A percentile compares a stretch with the other conserved stretches of the same genome.
phyloP scores from a whole-genome alignment of 2,888 invertebrate genomes.

The Nowickia ferox region DNA sequence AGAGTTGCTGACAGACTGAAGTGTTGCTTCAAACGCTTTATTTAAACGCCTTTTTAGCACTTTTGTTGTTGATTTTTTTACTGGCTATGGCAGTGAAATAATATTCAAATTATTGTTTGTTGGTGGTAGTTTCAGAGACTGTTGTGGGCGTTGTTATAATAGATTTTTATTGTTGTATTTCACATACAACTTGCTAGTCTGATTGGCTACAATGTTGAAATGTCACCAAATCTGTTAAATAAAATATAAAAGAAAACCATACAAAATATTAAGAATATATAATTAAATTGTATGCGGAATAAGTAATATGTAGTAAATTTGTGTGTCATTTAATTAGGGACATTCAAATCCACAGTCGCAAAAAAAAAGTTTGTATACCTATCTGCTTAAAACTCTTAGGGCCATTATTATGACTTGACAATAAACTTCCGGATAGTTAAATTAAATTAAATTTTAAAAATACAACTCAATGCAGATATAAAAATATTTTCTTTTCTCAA shows the following conservation, averaged over 20 bases:
- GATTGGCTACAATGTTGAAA: conserved; percentile 57
- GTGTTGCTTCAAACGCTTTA: conserved; percentile 69
- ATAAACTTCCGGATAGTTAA: no score
- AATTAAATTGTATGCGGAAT: conserved; percentile 28
- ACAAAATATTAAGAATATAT: conserved; percentile 3
- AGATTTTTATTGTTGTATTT: conserved; percentile 25
- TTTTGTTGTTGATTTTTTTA: conserved; percentile 51
- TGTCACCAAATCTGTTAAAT: conserved; percentile 55
- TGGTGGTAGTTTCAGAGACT: conserved; percentile 47
- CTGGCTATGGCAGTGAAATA: conserved; percentile 40
- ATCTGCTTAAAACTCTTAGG: no score
- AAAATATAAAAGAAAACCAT: conserved; percentile 2
- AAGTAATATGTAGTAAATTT: no score
- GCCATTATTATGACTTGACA: no score
- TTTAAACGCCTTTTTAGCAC: conserved; percentile 70
- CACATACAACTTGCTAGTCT: conserved; percentile 30
- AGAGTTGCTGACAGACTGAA: conserved; percentile 67
- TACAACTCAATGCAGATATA: no score
- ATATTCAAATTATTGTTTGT: conserved; percentile 47
- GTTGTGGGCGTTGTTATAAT: conserved; percentile 61
- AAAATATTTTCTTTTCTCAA: no score
- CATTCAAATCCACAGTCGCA: no score
- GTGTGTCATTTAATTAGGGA: no score
- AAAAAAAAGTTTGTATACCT: no score
- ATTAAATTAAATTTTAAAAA: no score